phyloP scores from a whole-genome alignment of 2,888 invertebrate species.

The Lomographa bimaculata region DNA sequence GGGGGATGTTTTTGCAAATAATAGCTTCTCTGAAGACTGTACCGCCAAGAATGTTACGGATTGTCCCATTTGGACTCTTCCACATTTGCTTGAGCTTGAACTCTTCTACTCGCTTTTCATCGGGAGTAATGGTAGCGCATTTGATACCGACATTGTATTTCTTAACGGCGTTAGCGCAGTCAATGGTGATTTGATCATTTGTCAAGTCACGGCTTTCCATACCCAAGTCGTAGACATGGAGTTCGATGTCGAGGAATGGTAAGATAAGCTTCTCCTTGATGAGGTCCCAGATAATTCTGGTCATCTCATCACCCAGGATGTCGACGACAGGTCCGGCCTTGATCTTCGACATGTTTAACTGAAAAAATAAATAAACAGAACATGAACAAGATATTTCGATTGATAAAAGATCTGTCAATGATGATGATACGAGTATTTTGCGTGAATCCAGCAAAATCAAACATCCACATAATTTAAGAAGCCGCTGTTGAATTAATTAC shows the following conservation, averaged over 20 bases:
- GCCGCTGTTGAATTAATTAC: no score
- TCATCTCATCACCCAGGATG: constrained; percentile 98
- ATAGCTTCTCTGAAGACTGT: constrained; percentile 94
- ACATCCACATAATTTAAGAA: no score
- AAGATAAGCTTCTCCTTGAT: constrained; percentile 98
- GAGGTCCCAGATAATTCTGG: constrained; percentile 98
- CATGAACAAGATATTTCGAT: no score
- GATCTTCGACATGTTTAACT: constrained; percentile 84
- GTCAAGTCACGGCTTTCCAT: constrained; percentile 97
- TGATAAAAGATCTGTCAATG: no score
- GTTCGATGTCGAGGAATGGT: constrained; percentile 97
- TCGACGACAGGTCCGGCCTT: constrained; percentile 95
- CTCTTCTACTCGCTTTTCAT: constrained; percentile 97
- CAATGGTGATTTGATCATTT: constrained; percentile 97
- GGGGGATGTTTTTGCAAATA: constrained; percentile 96
- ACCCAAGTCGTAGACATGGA: constrained; percentile 97
- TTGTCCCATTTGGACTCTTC: constrained; percentile 95
- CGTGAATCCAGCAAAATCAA: no score
- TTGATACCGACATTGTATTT: constrained; percentile 99
- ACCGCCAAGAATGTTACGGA: constrained; percentile 93
- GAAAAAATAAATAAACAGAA: constrained; percentile 39
- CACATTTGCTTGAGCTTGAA: constrained; percentile 95
- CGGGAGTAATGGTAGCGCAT: constrained; percentile 99
- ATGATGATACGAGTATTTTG: no score
- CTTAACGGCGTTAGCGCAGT: constrained; percentile 97